Percentiles rank a stretch among this genome's conserved stretches.
Evolutionary conservation across 2,888 invertebrate genomes (phyloP).

Genomic region (Orchesella flavescens): DNA sequence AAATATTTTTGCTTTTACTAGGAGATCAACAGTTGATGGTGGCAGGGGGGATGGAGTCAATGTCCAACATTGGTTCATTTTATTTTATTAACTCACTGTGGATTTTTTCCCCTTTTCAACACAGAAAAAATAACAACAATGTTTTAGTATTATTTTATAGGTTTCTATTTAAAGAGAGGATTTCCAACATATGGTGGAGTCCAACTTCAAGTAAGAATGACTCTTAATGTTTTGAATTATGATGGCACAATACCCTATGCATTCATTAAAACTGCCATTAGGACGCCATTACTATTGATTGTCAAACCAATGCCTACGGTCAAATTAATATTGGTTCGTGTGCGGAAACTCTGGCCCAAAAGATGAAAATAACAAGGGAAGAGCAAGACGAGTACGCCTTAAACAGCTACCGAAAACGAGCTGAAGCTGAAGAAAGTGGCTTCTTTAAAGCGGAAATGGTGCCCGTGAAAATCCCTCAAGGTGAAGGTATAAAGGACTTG

Average conservation of each 20-base stretch:
- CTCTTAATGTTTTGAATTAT: neutral
- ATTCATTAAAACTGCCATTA: slow-evolving; percentile 73
- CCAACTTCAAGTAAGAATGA: slow-evolving; percentile 75
- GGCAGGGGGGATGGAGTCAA: slow-evolving; percentile 99
- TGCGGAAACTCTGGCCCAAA: slow-evolving; percentile 97
- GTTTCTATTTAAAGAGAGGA: slow-evolving; percentile 92
- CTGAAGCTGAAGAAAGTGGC: slow-evolving; percentile 85
- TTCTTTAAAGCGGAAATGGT: slow-evolving; percentile 88
- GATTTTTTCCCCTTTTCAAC: too few relatives aligned
- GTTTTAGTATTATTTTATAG: too few relatives aligned
- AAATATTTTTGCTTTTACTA: too few relatives aligned
- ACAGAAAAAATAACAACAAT: too few relatives aligned
- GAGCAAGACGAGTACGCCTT: slow-evolving; percentile 97
- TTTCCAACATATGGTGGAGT: slow-evolving; percentile 93
- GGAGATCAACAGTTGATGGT: slow-evolving; percentile 90
- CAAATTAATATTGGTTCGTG: slow-evolving; percentile 97
- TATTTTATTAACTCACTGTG: too few relatives aligned
- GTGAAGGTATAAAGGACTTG: slow-evolving; percentile 85
- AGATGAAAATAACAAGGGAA: slow-evolving; percentile 86
- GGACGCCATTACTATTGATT: slow-evolving; percentile 98
- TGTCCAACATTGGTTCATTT: slow-evolving; percentile 99
- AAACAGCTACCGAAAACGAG: slow-evolving; percentile 90
- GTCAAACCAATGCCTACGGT: slow-evolving; percentile 96
- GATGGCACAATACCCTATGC: neutral
- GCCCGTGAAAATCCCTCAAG: slow-evolving; percentile 87